These are phyloP conservation scores for Rachycentron canadum DNA, from an alignment of 2,797 vertebrate species.

Conservation along the genomic window DNA sequence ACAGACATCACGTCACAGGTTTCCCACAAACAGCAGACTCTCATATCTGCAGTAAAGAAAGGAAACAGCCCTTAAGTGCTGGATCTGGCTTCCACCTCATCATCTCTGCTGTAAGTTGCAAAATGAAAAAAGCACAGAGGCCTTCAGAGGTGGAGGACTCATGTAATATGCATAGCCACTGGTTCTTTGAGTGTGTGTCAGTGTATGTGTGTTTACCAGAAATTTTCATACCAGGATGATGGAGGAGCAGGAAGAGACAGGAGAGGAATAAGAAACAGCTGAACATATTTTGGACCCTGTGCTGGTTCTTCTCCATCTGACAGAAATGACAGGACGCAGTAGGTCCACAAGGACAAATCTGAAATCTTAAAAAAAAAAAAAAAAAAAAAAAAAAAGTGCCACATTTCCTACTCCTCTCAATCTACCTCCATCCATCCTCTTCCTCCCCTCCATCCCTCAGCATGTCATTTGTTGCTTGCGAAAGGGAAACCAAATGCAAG, in stretches of 20 bases:
- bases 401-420: conserved; percentile 23
- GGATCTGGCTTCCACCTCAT: conserved; percentile 67
- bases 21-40: conserved; percentile 42
- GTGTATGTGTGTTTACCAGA: conserved; percentile 35
- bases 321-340: conserved; percentile 35
- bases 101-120: conserved; percentile 66
- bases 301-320: conserved; percentile 41
- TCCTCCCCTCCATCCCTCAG: conserved; percentile 28
- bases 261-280: conserved; percentile 65
- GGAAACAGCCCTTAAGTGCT: conserved; percentile 63
- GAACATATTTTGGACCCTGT: conserved; percentile 40
- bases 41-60: conserved; percentile 39
- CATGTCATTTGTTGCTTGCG: conserved; percentile 41
- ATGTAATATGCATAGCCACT: conserved; percentile 80
- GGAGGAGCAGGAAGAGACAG: conserved; percentile 56
- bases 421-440: conserved; percentile 27
- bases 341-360: conserved; percentile 42
- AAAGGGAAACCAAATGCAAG: conserved; percentile 1
- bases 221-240: conserved; percentile 69
- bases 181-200: conserved; percentile 59
- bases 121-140: conserved; percentile 72
- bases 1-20: conserved; percentile 15
- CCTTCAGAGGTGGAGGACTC: conserved; percentile 78
- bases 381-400: conserved; percentile 9
- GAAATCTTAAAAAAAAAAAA: neutral